A percentile compares a stretch with the other conserved stretches of the same genome.
Evolutionary conservation across 2,113 vertebrate species (phyloP).

Genomic region (Ammodytes marinus): DNA sequence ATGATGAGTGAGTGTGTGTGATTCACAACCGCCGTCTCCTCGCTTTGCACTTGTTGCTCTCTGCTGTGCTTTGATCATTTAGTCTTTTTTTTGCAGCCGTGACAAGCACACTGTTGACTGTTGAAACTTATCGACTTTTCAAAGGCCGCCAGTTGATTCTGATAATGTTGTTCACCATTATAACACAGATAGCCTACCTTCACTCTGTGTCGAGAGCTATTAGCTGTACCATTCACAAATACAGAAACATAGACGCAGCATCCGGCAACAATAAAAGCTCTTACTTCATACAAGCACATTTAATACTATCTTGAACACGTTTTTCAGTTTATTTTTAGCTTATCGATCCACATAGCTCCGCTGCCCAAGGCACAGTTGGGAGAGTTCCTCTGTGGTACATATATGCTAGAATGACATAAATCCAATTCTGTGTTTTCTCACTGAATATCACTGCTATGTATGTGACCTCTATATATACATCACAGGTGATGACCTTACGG

Average conservation of each 20-base stretch:
- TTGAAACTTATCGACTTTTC: conserved; percentile 45
- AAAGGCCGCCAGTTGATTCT: conserved; percentile 16
- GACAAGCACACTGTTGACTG: conserved; percentile 43
- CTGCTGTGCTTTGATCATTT: conserved; percentile 63
- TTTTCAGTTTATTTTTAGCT: conserved; percentile 76
- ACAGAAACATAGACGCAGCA: neutral
- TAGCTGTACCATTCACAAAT: conserved; percentile 11
- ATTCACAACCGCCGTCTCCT: conserved; percentile 39
- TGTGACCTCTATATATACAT: conserved; percentile 52
- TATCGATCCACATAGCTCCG: conserved; percentile 76
- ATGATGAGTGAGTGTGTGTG: conserved; percentile 36
- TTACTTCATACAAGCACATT: conserved; percentile 14
- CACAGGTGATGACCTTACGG: conserved; percentile 55
- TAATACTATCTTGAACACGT: conserved; percentile 48
- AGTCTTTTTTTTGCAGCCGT: conserved; percentile 42
- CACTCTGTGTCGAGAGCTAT: conserved; percentile 22
- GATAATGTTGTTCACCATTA: neutral
- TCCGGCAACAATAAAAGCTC: conserved; percentile 12
- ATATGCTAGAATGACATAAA: conserved; percentile 71
- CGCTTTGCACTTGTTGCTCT: conserved; percentile 54
- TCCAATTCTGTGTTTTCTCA: conserved; percentile 67
- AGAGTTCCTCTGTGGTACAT: conserved; percentile 51
- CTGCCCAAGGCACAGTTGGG: conserved; percentile 52
- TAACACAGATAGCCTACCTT: conserved; percentile 4
- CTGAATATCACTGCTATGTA: conserved; percentile 52